Evolutionary conservation across 2,797 vertebrate genomes (phyloP).

Genomic region (Chrysolophus pictus): DNA sequence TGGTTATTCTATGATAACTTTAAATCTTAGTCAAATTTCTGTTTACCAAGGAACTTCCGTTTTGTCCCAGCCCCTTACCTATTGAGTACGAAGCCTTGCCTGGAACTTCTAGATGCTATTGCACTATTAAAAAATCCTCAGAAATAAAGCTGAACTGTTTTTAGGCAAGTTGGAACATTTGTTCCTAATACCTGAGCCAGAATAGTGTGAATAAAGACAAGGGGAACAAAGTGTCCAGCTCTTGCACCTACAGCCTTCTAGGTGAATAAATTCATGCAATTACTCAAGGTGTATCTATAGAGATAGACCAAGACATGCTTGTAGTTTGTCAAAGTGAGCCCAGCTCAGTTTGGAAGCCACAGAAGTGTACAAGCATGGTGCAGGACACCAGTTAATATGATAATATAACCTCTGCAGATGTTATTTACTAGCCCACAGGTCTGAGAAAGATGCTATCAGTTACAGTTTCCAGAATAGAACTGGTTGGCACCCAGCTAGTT

Average conservation of each 20-base stretch:
- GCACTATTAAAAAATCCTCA: not conserved
- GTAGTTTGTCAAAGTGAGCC: not conserved
- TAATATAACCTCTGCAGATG: not conserved
- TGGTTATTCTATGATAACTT: not conserved
- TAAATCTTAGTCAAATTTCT: not conserved
- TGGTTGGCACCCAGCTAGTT: not conserved
- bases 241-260: not conserved
- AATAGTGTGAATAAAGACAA: not conserved
- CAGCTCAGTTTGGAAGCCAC: not conserved
- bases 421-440: not conserved
- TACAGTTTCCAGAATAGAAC: not conserved
- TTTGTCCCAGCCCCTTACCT: not conserved
- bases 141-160: not conserved
- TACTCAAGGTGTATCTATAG: not conserved
- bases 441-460: not conserved
- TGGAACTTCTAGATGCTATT: not conserved
- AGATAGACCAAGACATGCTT: not conserved
- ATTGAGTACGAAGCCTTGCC: not conserved
- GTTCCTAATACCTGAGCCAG: not conserved
- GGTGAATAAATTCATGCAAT: not conserved
- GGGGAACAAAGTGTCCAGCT: not conserved
- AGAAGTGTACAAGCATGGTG: rapidly evolving
- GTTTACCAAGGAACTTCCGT: not conserved
- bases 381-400: not conserved
- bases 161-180: not conserved